Evolutionary conservation across 2,113 vertebrate species (phyloP).

Genomic region (Candoia aspera): DNA sequence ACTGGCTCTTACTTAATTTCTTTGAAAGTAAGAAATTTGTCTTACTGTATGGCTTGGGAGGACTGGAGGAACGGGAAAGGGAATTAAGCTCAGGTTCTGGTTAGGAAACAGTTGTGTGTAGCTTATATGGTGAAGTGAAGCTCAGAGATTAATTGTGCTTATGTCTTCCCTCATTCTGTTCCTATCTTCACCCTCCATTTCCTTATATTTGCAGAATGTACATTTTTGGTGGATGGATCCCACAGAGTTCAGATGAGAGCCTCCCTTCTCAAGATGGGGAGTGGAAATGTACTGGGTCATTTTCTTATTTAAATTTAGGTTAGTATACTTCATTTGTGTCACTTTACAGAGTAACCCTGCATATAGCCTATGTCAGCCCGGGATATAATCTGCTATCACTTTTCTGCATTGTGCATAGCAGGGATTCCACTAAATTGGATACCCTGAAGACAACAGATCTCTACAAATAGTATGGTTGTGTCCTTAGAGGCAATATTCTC

Average conservation of each 20-base stretch:
- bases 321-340: conserved; percentile 63
- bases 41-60: background rate
- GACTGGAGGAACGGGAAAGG: background rate
- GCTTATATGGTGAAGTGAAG: conserved; percentile 36
- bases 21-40: background rate
- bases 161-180: conserved; percentile 18
- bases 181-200: background rate
- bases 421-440: background rate
- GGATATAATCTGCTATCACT: background rate
- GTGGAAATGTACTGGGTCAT: conserved; percentile 92
- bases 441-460: background rate
- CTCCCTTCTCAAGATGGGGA: conserved; percentile 77
- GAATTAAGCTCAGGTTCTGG: background rate
- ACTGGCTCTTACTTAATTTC: background rate
- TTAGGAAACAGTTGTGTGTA: background rate
- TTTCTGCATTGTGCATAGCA: background rate
- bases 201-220: conserved; percentile 84
- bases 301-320: conserved; percentile 90
- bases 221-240: conserved; percentile 96
- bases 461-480: background rate
- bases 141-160: conserved; percentile 45
- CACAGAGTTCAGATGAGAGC: conserved; percentile 77
- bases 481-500: background rate
- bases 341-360: background rate
- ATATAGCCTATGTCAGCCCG: background rate